Percentiles rank a stretch among this genome's conserved stretches.
phyloP scores from a whole-genome alignment of 1,140 invertebrate species.

The Delia radicum region DNA sequence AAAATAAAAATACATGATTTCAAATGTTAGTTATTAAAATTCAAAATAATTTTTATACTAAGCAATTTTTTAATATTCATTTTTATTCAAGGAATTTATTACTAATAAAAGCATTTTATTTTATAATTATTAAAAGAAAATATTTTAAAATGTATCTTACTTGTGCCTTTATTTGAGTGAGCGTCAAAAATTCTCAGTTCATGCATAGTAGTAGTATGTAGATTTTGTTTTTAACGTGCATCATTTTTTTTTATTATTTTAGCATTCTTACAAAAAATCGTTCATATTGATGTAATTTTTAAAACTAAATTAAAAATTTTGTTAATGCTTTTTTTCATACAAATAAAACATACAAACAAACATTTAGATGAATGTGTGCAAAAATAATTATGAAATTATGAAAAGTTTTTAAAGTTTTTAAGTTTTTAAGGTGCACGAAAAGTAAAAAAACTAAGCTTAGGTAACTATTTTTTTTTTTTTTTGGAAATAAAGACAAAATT shows the following conservation, averaged over 20 bases:
- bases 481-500: background rate
- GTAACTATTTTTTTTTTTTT: background rate
- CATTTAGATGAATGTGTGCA: constrained; percentile 1
- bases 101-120: background rate
- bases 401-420: background rate
- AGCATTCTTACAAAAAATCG: constrained; percentile 48
- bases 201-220: constrained; percentile 20
- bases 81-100: background rate
- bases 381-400: constrained; percentile 5
- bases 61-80: background rate
- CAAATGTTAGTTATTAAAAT: no score
- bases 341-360: constrained; percentile 1
- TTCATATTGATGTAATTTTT: constrained; percentile 56
- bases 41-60: background rate
- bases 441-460: background rate
- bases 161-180: constrained; percentile 4
- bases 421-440: background rate
- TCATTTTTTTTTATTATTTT: background rate
- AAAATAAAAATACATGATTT: no score
- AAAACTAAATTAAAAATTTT: constrained; percentile 39
- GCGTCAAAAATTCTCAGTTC: background rate
- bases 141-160: constrained; percentile 1
- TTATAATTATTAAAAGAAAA: background rate
- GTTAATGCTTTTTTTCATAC: constrained; percentile 3
- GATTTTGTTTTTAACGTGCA: constrained; percentile 9